These are phyloP conservation scores for Oscarella lobularis DNA, from an alignment of 37 sponge, comb jelly and placozoan species.

Conservation along the genomic window DNA sequence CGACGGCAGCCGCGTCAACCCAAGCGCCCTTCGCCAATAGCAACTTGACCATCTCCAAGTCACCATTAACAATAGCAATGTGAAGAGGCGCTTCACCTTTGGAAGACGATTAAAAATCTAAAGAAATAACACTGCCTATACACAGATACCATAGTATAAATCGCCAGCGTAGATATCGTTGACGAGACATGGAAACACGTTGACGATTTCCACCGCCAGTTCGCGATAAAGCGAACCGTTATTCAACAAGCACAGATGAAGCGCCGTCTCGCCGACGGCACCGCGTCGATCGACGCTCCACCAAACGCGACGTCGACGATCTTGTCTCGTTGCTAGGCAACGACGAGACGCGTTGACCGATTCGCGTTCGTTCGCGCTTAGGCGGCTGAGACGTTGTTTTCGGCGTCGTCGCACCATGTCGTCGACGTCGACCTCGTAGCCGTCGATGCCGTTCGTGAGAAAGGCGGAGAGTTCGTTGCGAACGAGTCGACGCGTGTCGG, in stretches of 20 bases:
- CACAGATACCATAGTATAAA: background rate
- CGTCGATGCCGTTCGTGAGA: background rate
- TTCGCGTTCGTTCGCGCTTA: background rate
- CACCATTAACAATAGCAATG: slow-evolving; percentile 1
- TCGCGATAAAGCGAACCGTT: background rate
- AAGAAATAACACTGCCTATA: background rate
- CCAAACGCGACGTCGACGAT: background rate
- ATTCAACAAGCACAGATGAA: background rate
- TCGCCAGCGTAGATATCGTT: background rate
- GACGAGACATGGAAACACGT: background rate
- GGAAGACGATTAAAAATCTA: background rate
- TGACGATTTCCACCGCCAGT: background rate
- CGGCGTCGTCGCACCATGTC: background rate
- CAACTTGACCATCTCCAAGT: background rate
- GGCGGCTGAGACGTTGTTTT: background rate
- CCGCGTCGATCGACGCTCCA: background rate
- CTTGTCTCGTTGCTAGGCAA: no score
- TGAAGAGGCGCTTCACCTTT: background rate
- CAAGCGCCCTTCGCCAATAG: background rate
- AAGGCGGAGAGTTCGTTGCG: background rate
- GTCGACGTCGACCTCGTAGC: background rate
- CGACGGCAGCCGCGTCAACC: background rate
- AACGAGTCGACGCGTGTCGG: background rate
- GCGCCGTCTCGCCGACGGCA: background rate
- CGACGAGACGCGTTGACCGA: background rate